A percentile compares a stretch with the other conserved stretches of the same genome.
Evolutionary conservation across 2,888 invertebrate species (phyloP).

Genomic region (Entomobrya multifasciata): DNA sequence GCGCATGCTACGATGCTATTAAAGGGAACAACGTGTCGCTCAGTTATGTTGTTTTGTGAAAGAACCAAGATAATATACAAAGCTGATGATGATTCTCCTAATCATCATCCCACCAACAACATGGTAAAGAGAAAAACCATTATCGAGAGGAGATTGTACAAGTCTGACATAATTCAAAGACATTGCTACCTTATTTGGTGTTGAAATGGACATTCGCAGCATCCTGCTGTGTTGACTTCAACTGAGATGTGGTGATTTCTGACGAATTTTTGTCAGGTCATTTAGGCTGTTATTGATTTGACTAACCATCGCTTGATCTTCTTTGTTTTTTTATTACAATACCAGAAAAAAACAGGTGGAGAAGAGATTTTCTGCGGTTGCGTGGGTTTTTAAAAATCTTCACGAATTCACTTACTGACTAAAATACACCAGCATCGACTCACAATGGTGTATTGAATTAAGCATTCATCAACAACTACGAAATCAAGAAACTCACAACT

Average conservation of each 20-base stretch:
- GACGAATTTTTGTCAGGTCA: conserved; percentile 69
- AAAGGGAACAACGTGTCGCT: no score
- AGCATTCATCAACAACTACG: no score
- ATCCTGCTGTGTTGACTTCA: conserved; percentile 65
- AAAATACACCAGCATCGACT: no score
- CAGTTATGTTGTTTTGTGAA: not conserved
- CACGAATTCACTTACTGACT: not conserved
- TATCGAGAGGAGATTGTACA: conserved; percentile 22
- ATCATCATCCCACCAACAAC: not conserved
- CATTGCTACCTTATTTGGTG: conserved; percentile 73
- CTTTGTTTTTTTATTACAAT: not conserved
- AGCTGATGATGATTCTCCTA: not conserved
- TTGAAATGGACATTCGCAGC: conserved; percentile 71
- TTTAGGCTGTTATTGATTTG: conserved; percentile 73
- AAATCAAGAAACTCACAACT: no score
- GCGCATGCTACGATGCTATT: no score
- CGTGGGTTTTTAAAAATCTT: conserved; percentile 31
- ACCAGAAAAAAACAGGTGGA: not conserved
- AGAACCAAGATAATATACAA: conserved; percentile 8
- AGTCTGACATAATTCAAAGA: conserved; percentile 72
- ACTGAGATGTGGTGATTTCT: conserved; percentile 72
- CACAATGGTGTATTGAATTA: no score
- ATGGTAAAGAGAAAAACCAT: conserved; percentile 5
- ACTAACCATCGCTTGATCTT: conserved; percentile 24
- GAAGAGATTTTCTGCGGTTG: not conserved